Evolutionary conservation across 2,113 vertebrate species (phyloP).

Genomic region (Podarcis cretensis): DNA sequence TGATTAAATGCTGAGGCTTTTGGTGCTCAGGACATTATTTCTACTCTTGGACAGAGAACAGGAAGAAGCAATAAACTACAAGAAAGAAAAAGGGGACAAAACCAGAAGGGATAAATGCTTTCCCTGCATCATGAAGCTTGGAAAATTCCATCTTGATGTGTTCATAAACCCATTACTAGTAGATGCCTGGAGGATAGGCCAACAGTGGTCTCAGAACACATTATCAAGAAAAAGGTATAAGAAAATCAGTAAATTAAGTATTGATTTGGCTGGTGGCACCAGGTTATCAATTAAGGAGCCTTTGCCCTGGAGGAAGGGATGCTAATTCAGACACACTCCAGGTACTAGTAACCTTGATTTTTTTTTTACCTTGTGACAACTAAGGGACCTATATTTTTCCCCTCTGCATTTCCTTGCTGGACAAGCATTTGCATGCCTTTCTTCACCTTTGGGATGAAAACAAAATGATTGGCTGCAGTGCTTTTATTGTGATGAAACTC

Average conservation of each 20-base stretch:
- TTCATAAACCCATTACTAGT: background rate
- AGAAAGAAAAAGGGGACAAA: background rate
- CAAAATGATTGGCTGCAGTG: background rate
- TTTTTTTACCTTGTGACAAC: background rate
- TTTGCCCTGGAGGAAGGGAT: background rate
- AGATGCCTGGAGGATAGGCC: background rate
- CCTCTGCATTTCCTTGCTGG: background rate
- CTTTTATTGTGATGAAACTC: too few relatives aligned
- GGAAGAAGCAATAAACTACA: background rate
- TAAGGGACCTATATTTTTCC: background rate
- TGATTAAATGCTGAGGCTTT: conserved; percentile 43
- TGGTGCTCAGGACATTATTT: background rate
- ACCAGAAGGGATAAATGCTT: background rate
- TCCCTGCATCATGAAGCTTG: background rate
- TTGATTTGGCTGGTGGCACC: background rate
- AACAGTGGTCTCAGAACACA: background rate
- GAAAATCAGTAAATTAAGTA: conserved; percentile 1
- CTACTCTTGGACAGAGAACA: background rate
- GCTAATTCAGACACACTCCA: accelerated
- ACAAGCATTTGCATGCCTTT: background rate
- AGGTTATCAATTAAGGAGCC: conserved; percentile 10
- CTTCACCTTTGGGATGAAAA: background rate
- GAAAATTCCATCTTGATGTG: background rate
- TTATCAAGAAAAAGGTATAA: background rate
- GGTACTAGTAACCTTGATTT: background rate